Evolutionary conservation across 1,140 invertebrate species (phyloP), one percentile per base, ranked within the genome.

Genomic region (Lordiphosa collinella): DNA sequence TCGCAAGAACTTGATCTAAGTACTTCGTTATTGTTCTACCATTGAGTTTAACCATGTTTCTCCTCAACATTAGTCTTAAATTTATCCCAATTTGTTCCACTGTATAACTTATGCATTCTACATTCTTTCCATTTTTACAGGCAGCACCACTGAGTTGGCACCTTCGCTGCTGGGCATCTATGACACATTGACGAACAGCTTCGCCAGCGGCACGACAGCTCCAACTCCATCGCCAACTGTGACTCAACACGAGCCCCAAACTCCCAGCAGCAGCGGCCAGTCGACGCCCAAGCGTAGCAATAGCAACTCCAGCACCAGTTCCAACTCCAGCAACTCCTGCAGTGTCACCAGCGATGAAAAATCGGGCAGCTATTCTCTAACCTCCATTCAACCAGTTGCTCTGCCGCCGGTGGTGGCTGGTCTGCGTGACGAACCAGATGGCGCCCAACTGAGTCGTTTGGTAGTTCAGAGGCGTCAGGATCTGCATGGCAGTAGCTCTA

Each of bases 101-200:
- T 29, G 25, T 29, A 5, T 2, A 29, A 29, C 22, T 14, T 11
- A 40, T 13, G 32, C 12, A 13, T 37, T 25, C 5, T 12, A 0
- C 40, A 16, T 12, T 35, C 36, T 13, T 35, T 14, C 11, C 2
- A 13, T 4, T 48, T 56, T 66, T 71, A 10, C 90, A 92, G 91
- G 91, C 86, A 92, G 91, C 74, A 91, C 90, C 72, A 91, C 91
- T 37, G 91, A 92, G 66, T 79, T 92, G 48, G 90, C 91, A 55
- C 91, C 91, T 18, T 91, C 91, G 37, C 86, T 92, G 22, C 89
- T 92, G 58, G 91, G 91, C 8, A 91, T 92, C 55, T 92, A 92
- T 58, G 91, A 92, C 70, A 85, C 71, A 35, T 66, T 89, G 41
- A 89, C 79, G 31, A 79, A 69, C 49, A 75, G 48, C 34, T 50